Conservation (phyloP, 1,140 invertebrate genomes). For the Gonioctena quinquepunctata region DNA sequence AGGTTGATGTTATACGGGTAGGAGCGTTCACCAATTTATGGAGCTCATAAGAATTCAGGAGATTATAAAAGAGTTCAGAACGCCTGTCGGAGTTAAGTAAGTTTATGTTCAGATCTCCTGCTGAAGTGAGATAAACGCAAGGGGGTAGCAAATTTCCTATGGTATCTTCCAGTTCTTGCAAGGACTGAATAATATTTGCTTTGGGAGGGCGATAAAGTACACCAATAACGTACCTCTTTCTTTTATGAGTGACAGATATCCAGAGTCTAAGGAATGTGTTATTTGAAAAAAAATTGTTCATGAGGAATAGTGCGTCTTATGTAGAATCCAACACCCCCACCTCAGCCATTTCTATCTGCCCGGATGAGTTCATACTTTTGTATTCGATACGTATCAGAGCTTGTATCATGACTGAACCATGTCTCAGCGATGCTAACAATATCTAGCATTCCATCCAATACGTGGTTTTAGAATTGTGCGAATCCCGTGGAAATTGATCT, state of each 20-base stretch:
- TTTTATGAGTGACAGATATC: background rate
- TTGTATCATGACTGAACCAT: background rate
- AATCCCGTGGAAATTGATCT: background rate
- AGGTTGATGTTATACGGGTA: too few species aligned
- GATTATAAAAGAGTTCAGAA: too few species aligned
- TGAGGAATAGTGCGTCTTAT: too few species aligned
- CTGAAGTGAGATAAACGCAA: too few species aligned
- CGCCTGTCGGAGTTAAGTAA: too few species aligned
- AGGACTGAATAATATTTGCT: too few species aligned
- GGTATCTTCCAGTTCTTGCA: too few species aligned
- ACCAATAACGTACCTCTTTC: background rate
- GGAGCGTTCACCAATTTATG: too few species aligned
- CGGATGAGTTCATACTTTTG: background rate
- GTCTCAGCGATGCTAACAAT: background rate
- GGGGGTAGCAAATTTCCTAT: too few species aligned
- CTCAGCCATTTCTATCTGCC: background rate
- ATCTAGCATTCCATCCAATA: background rate
- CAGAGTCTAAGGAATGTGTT: background rate
- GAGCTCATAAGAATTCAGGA: too few species aligned
- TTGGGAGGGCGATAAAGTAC: background rate
- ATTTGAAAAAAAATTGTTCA: background rate
- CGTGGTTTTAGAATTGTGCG: background rate
- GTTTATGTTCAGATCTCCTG: too few species aligned
- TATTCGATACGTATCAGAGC: too few species aligned
- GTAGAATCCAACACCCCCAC: background rate